These are phyloP conservation scores for Eretmochelys imbricata DNA, from an alignment of 2,113 vertebrate species.

Conservation along the genomic window DNA sequence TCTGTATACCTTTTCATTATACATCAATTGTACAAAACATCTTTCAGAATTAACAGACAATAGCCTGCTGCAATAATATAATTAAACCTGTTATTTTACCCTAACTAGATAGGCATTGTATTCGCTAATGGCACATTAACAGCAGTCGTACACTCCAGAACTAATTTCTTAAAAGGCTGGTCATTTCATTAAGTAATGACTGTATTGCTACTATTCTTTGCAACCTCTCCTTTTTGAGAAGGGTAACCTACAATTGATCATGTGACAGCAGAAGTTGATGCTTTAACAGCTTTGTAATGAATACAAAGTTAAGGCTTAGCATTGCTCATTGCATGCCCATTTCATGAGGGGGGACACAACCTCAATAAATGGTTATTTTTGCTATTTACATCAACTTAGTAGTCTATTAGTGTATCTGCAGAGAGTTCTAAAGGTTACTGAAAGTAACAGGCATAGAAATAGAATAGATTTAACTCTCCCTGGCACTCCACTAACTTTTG, in stretches of 20 bases:
- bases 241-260: background rate
- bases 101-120: background rate
- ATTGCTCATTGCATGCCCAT: background rate
- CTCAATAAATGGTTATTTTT: background rate
- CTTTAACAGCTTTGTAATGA: background rate
- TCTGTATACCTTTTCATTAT: background rate
- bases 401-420: background rate
- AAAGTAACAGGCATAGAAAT: background rate
- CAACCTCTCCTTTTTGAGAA: background rate
- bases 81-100: background rate
- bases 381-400: background rate
- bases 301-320: background rate
- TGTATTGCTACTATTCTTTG: background rate
- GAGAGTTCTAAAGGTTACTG: background rate
- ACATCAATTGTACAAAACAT: background rate
- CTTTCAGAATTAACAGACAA: background rate
- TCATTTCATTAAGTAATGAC: background rate
- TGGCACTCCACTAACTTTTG: background rate
- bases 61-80: background rate
- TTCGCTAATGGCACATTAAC: background rate
- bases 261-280: background rate
- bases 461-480: background rate
- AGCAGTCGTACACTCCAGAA: background rate
- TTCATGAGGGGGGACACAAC: background rate
- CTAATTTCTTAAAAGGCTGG: background rate